phyloP scores from a whole-genome alignment of 2,888 invertebrate genomes.

The Lottia gigantea region DNA sequence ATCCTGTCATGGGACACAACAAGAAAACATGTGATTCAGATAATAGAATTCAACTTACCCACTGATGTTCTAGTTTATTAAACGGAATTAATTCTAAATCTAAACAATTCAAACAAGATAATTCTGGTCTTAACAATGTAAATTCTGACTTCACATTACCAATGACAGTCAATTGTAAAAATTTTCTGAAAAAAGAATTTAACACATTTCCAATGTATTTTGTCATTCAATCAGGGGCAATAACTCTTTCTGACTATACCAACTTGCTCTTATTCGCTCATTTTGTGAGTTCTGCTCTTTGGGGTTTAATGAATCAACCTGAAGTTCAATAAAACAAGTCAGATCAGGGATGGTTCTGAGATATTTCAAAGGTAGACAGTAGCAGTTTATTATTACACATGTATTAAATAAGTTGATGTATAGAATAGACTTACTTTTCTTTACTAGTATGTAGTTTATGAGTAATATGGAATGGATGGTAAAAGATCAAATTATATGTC shows the following conservation, averaged over 20 bases:
- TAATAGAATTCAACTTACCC: slow-evolving; percentile 32
- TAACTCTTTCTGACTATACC: neutral
- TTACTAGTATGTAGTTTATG: slow-evolving; percentile 82
- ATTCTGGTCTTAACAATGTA: slow-evolving; percentile 37
- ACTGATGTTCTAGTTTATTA: slow-evolving; percentile 37
- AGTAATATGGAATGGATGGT: slow-evolving; percentile 83
- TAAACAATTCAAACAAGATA: slow-evolving; percentile 34
- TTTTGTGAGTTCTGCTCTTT: too few relatives aligned
- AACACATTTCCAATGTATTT: neutral
- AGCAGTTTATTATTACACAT: too few relatives aligned
- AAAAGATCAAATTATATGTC: slow-evolving; percentile 82
- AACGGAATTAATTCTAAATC: slow-evolving; percentile 48
- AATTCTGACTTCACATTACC: slow-evolving; percentile 50
- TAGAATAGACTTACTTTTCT: slow-evolving; percentile 42
- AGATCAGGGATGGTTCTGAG: too few relatives aligned
- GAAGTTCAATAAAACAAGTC: too few relatives aligned
- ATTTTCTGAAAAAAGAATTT: slow-evolving; percentile 76
- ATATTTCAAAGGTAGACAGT: too few relatives aligned
- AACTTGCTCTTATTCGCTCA: too few relatives aligned
- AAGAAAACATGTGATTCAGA: too few relatives aligned
- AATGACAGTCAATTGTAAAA: slow-evolving; percentile 75
- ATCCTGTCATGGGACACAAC: too few relatives aligned
- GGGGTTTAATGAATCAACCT: too few relatives aligned
- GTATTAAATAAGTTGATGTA: too few relatives aligned
- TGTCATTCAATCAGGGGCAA: neutral